A percentile compares a stretch with the other conserved stretches of the same genome.
phyloP scores from a whole-genome alignment of 2,888 invertebrate genomes.

The Baccha elongata region DNA sequence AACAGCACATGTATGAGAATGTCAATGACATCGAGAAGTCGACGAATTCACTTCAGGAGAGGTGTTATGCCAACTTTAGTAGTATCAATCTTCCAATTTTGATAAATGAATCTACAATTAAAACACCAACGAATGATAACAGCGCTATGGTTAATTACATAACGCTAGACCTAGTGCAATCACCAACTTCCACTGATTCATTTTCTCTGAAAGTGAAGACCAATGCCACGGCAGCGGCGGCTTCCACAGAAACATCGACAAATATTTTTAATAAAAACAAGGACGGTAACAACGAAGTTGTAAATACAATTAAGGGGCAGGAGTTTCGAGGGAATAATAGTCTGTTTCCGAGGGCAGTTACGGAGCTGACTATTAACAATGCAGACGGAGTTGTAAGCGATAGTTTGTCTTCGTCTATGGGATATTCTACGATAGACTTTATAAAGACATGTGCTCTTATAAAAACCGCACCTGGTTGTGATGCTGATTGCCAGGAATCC shows the following conservation, averaged over 20 bases:
- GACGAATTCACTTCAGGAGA: conserved; percentile 73
- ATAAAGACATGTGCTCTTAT: conserved; percentile 95
- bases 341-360: conserved; percentile 9
- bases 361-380: conserved; percentile 29
- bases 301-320: conserved; percentile 14
- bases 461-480: conserved; percentile 88
- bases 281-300: conserved; percentile 36
- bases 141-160: conserved; percentile 80
- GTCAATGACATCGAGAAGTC: conserved; percentile 74
- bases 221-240: neutral
- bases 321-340: conserved; percentile 42
- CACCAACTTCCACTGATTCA: conserved; percentile 77
- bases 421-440: conserved; percentile 96
- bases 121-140: conserved; percentile 53
- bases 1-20: conserved; percentile 79
- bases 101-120: conserved; percentile 54
- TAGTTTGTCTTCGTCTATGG: conserved; percentile 81
- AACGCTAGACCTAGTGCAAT: conserved; percentile 81
- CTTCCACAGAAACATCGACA: conserved; percentile 24
- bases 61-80: conserved; percentile 80
- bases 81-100: conserved; percentile 77
- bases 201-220: conserved; percentile 67
- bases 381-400: neutral
- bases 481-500: conserved; percentile 88
- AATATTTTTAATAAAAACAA: conserved; percentile 39